Evolutionary conservation across 2,888 invertebrate genomes (phyloP).

Genomic region (Emmelina monodactyla): DNA sequence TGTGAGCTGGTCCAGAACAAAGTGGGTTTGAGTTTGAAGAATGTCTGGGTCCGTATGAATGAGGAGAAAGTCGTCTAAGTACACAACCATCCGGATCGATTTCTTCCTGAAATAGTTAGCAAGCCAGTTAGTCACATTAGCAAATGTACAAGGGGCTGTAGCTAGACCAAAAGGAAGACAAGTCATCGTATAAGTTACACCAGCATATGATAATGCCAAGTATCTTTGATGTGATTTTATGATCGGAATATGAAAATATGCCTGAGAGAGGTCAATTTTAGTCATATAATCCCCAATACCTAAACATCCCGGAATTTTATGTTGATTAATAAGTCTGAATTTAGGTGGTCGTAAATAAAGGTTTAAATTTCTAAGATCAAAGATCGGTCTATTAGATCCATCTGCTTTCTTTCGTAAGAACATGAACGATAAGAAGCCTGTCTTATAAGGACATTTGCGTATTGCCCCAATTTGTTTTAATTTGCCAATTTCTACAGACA

Average conservation of each 20-base stretch:
- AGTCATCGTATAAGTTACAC: conserved; percentile 4
- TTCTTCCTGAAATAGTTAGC: conserved; percentile 12
- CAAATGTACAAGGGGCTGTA: conserved; percentile 15
- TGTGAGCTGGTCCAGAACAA: conserved; percentile 4
- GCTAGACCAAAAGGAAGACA: conserved; percentile 17
- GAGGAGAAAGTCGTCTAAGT: conserved; percentile 16
- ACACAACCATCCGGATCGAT: conserved; percentile 18
- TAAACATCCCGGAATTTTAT: conserved; percentile 9
- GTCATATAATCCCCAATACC: conserved; percentile 9
- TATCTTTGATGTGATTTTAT: conserved; percentile 1
- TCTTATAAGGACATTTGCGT: conserved; percentile 3
- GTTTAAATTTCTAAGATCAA: conserved; percentile 14
- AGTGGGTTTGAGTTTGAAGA: conserved; percentile 4
- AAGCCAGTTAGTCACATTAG: conserved; percentile 16
- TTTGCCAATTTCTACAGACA: conserved; percentile 7
- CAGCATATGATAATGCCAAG: conserved; percentile 1
- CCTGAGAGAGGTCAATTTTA: conserved; percentile 15
- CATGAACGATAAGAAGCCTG: conserved; percentile 12
- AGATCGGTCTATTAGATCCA: conserved; percentile 10
- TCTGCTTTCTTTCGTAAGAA: conserved; percentile 13
- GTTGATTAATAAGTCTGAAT: conserved; percentile 12
- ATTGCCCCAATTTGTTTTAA: too few relatives aligned
- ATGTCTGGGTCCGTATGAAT: neutral
- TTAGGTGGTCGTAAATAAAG: conserved; percentile 8
- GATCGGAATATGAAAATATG: conserved; percentile 9